Evolutionary conservation across 2,888 invertebrate species (phyloP).

Genomic region (Agrotis ipsilon): DNA sequence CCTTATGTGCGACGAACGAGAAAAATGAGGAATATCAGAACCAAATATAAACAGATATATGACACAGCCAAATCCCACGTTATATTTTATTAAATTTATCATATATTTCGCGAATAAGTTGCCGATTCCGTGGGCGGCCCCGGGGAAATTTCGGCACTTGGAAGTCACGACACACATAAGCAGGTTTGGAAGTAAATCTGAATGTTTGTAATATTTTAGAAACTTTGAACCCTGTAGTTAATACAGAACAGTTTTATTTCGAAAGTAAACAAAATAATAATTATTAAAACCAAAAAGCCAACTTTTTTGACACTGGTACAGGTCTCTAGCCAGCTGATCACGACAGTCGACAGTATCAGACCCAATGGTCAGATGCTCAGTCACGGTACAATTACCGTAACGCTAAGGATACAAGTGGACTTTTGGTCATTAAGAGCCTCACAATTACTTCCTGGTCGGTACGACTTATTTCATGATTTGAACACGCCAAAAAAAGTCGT

Average conservation of each 20-base stretch:
- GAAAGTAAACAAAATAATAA: not conserved
- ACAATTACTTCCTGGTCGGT: too few species aligned
- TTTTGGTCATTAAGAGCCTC: too few species aligned
- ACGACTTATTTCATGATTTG: too few species aligned
- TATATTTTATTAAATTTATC: constrained; percentile 56
- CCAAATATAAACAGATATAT: constrained; percentile 9
- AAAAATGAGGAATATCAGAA: constrained; percentile 26
- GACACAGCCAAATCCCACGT: constrained; percentile 18
- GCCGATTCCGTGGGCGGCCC: constrained; percentile 50
- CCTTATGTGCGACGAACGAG: not conserved
- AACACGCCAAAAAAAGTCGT: too few species aligned
- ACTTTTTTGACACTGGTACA: too few species aligned
- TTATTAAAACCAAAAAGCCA: too few species aligned
- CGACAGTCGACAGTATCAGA: too few species aligned
- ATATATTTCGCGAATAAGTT: constrained; percentile 56
- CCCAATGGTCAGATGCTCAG: too few species aligned
- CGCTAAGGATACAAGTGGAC: too few species aligned
- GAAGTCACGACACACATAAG: constrained; percentile 23
- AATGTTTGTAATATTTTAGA: constrained; percentile 17
- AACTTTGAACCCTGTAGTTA: not conserved
- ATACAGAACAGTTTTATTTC: too few species aligned
- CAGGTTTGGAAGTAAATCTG: constrained; percentile 32
- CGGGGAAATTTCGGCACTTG: constrained; percentile 56
- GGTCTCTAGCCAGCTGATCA: too few species aligned
- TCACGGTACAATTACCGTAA: too few species aligned